Percentiles rank a stretch among this genome's conserved stretches.
Evolutionary conservation across 1,140 invertebrate genomes (phyloP).

Genomic region (Caenorhabditis inopinata): DNA sequence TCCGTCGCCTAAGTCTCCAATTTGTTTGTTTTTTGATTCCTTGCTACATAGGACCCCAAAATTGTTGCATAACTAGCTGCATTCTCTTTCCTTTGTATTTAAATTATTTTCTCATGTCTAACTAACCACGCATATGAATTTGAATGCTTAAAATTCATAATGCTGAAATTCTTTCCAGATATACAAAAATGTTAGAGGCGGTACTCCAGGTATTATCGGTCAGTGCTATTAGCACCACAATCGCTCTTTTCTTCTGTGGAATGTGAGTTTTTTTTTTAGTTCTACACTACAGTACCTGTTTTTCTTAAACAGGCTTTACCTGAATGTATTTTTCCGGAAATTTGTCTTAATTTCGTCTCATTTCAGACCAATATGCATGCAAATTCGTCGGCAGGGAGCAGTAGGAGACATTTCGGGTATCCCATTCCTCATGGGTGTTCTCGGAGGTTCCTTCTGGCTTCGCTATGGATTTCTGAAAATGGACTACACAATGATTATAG

Average conservation of each 20-base stretch:
- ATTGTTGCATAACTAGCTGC: neutral
- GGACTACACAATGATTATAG: slow-evolving; percentile 61
- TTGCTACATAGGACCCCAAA: no score
- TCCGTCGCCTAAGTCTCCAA: no score
- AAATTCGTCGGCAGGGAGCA: slow-evolving; percentile 56
- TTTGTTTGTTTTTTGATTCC: neutral
- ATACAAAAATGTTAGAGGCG: neutral
- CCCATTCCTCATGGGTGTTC: slow-evolving; percentile 61
- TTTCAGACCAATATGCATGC: slow-evolving; percentile 63
- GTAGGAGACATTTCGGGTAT: slow-evolving; percentile 62
- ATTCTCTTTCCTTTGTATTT: neutral
- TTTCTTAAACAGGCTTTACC: no score
- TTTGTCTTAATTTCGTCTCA: neutral
- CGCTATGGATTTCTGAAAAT: slow-evolving; percentile 62
- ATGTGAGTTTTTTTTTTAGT: slow-evolving; percentile 3
- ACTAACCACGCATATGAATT: no score
- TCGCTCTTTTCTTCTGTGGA: slow-evolving; percentile 59
- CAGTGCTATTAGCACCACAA: slow-evolving; percentile 62
- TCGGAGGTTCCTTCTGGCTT: slow-evolving; percentile 61
- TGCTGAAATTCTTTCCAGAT: no score
- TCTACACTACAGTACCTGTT: neutral
- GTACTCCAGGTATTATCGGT: slow-evolving; percentile 60
- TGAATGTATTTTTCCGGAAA: no score
- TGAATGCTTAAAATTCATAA: no score
- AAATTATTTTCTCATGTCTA: no score